Conservation (phyloP, 2,113 vertebrate genomes). For the Cochlearius cochlearius region DNA sequence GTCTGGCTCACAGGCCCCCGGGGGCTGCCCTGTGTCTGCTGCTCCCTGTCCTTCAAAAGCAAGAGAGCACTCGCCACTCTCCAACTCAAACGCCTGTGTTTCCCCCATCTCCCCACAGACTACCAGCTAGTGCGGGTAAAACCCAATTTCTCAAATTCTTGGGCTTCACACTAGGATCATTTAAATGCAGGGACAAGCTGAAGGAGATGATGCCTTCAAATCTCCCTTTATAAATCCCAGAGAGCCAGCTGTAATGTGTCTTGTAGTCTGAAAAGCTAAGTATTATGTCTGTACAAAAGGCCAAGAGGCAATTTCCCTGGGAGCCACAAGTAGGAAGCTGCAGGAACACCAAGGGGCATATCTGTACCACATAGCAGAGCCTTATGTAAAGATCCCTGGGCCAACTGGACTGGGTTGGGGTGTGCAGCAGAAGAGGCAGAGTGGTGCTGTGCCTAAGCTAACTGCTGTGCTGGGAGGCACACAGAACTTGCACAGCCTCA, state of each 20-base stretch:
- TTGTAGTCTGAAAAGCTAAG: not conserved
- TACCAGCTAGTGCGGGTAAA: not conserved
- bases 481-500: not conserved
- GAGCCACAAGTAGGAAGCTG: not conserved
- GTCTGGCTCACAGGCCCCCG: not conserved
- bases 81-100: rapidly evolving
- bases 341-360: not conserved
- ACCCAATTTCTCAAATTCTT: not conserved
- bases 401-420: rapidly evolving
- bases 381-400: not conserved
- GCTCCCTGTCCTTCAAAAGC: not conserved
- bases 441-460: not conserved
- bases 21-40: not conserved
- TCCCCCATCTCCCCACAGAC: not conserved
- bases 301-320: conserved; percentile 11
- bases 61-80: not conserved
- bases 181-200: not conserved
- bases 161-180: not conserved
- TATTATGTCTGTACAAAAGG: conserved; percentile 26
- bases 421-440: not conserved
- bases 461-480: rapidly evolving
- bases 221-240: not conserved
- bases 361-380: not conserved
- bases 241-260: not conserved
- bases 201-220: not conserved